phyloP scores from a whole-genome alignment of 2,113 vertebrate genomes.

The Calonectris borealis region DNA sequence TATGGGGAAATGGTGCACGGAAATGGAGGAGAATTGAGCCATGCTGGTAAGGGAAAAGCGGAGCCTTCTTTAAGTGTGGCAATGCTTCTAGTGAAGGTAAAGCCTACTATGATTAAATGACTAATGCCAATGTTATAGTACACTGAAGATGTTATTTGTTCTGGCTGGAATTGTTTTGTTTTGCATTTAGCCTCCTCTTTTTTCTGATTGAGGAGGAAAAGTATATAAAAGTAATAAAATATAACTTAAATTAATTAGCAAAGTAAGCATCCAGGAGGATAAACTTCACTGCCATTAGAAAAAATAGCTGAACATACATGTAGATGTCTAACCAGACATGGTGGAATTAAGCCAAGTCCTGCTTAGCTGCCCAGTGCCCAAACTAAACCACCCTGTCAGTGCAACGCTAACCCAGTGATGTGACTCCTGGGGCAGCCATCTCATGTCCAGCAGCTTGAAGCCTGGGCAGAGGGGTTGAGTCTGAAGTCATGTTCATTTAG shows the following conservation, averaged over 20 bases:
- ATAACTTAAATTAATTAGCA: background rate
- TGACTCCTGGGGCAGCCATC: background rate
- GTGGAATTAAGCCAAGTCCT: background rate
- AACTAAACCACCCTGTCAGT: background rate
- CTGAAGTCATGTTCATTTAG: background rate
- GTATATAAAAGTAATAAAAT: background rate
- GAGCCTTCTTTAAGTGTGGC: background rate
- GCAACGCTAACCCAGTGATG: background rate
- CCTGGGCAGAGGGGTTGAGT: background rate
- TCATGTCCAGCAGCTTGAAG: background rate
- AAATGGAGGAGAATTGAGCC: background rate
- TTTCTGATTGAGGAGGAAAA: background rate
- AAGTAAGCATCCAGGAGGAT: background rate
- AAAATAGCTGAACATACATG: background rate
- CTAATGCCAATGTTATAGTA: background rate
- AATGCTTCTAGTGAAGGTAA: background rate
- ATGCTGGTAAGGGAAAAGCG: background rate
- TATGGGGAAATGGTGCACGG: background rate
- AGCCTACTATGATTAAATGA: background rate
- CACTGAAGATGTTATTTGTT: background rate
- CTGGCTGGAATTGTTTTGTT: background rate
- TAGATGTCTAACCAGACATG: background rate
- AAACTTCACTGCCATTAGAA: background rate
- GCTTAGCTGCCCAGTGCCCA: background rate
- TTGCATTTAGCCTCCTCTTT: background rate